These are phyloP conservation scores for Nezara viridula DNA, from an alignment of 2,888 invertebrate genomes.

Conservation along the genomic window DNA sequence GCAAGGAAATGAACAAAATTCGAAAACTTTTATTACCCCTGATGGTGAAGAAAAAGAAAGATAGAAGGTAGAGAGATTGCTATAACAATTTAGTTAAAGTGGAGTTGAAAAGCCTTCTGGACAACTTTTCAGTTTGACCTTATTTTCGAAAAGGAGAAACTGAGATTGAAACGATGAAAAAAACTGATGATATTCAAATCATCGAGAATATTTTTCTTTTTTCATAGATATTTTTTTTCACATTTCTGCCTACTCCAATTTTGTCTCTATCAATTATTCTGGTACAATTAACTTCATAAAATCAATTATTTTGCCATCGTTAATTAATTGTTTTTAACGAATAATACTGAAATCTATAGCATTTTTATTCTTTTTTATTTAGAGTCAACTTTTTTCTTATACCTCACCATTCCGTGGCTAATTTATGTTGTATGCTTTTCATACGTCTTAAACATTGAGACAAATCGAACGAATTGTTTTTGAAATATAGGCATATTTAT, in stretches of 20 bases:
- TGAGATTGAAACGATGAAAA: not conserved
- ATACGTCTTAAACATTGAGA: too few species aligned
- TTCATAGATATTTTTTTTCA: not conserved
- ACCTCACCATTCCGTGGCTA: too few species aligned
- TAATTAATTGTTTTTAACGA: too few species aligned
- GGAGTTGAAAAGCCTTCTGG: conserved; percentile 47
- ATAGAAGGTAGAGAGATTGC: conserved; percentile 1
- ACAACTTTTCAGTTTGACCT: conserved; percentile 33
- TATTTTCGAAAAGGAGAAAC: conserved; percentile 21
- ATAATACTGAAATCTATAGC: too few species aligned
- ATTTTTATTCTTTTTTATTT: too few species aligned
- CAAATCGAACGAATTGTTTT: too few species aligned
- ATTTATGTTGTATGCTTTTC: too few species aligned
- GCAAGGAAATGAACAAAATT: conserved; percentile 28
- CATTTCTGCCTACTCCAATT: not conserved
- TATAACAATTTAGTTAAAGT: conserved; percentile 27
- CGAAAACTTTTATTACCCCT: conserved; percentile 36
- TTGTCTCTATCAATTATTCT: not conserved
- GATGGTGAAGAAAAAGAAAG: not conserved
- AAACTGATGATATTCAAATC: not conserved
- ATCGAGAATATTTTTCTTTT: not conserved
- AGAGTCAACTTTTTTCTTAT: too few species aligned
- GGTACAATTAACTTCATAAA: not conserved
- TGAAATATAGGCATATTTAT: too few species aligned
- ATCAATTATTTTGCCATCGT: not conserved